Evolutionary conservation across 2,797 vertebrate species (phyloP), one percentile per base, ranked within the genome.

Genomic region (Xenentodon cancila): DNA sequence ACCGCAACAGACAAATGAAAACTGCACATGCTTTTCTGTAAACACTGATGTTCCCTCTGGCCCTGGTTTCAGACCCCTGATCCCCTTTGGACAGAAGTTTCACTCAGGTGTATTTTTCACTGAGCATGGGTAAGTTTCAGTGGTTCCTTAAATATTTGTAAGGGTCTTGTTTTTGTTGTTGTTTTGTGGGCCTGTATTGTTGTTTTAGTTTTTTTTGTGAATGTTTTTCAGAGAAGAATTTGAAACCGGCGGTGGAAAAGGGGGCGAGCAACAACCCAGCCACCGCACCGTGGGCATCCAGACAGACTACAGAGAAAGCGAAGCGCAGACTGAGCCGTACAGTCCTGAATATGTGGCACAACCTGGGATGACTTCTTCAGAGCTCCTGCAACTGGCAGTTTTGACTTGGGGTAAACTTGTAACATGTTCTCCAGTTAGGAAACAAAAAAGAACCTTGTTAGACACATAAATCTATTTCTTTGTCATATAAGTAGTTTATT

Each of bases 231-330:
- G 95, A 69, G 53, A 93, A 69, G 53, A 93, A n/a, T 37, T 56
- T 0, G 56, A 1, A 61, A 30, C 27, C 15, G 44, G 49, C 45
- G 45, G 51, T 15, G 64, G 45, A n/a, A 52, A 49, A 12, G 34
- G 34, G 20, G 42, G 37, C 45, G 66, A 72, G 17, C 42, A 53
- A 5, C 32, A 72, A 12, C 65, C 65, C 6, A 71, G 69, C 16
- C 92, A 93, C 73, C 75, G 44, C 61, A 95, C 93, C 0, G 91
- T 97, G 68, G 94, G 85, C 2, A 93, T 95, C n/a, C 97, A 99
- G 88, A 99, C 97, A 0, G 96, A 97, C 82, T 99, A 95, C 83
- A 94, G 97, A 53, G 98, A 99, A 73, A 94, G 94, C 16, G 98
- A 98, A 84, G 76, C 94, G 4, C 98, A 99, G 81, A 99, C 98